phyloP scores from a whole-genome alignment of 2,113 vertebrate genomes.

The Cyanoramphus novaezelandiae region DNA sequence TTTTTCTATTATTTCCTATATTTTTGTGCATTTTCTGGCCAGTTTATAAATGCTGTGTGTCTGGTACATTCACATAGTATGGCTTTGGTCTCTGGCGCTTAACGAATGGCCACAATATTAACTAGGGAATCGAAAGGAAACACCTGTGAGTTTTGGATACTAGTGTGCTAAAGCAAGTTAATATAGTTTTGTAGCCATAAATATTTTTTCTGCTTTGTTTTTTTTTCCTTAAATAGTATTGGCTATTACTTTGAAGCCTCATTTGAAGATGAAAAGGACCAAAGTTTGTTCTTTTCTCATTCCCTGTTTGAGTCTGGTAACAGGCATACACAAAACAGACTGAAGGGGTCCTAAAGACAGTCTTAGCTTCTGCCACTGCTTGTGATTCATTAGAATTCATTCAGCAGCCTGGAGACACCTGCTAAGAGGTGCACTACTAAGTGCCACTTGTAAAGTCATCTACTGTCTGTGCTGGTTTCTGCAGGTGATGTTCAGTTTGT shows the following conservation, averaged over 20 bases:
- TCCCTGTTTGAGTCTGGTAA: not conserved
- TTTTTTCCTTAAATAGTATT: not conserved
- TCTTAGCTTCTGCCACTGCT: not conserved
- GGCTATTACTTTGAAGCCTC: not conserved
- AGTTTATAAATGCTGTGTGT: not conserved
- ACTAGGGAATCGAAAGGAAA: not conserved
- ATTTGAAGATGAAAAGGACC: not conserved
- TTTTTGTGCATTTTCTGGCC: not conserved
- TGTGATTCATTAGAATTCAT: not conserved
- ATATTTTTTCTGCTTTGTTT: not conserved
- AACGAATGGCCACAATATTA: not conserved
- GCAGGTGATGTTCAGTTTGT: not conserved
- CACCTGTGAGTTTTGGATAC: not conserved
- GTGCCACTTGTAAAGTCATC: not conserved
- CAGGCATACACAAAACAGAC: not conserved
- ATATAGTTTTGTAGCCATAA: not conserved
- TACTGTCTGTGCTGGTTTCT: not conserved
- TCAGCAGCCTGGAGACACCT: not conserved
- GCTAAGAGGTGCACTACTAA: not conserved
- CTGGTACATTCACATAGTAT: not conserved
- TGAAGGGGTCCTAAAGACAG: not conserved
- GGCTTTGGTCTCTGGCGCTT: not conserved
- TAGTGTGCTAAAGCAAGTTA: not conserved
- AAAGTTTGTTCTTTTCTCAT: not conserved
- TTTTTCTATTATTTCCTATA: not conserved